Base-by-base conservation (phyloP, 1,140 invertebrate genomes). In the Zaprionus lachaisei region DNA sequence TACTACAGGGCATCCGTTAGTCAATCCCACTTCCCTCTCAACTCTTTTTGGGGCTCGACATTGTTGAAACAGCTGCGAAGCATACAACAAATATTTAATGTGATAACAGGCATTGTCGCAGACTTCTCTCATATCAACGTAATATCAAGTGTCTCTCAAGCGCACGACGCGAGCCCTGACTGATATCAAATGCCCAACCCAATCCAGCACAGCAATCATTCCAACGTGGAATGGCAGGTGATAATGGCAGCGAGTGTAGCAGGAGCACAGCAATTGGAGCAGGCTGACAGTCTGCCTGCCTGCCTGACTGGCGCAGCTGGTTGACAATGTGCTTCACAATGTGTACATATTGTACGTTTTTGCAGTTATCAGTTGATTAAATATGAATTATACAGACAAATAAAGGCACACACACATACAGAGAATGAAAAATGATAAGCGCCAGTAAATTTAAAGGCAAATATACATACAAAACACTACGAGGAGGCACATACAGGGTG, bases 341-440 rank as follows among this genome's bases (percentile, higher is more conserved):
- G 51, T 49, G 62, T 55, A 75, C 24, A 80, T 57, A 81, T 41
- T 60, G 67, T 75, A 81, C 66, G 80, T 73, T 72, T 72, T 51
- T 75, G 58, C 65, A 80, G 80, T 84, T 89, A 89, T 89, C 84
- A 89, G 85, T 89, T 89, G 84, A 89, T 90, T 89, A 90, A 89
- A 89, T 90, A 89, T 90, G 84, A 90, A 90, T 84, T 89, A 90
- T 83, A 83, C 68, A 79, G 73, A 51, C 55, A 86, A 73, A 86
- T 72, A 77, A 72, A 75, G 63, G 65, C 73, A 69, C 64, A 73
- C 28, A 49, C 56, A 76, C 17, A 60, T 15, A 28, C 4, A 34
- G n/a, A 28, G 31, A 51, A 71, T 66, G 75, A 72, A 81, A 81
- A 79, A 84, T 74, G 85, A 89, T 90, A 90, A 89, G 84, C 79